Evolutionary conservation across 1,140 invertebrate species (phyloP), one percentile per base, ranked within the genome.

Genomic region (Hyposmocoma kahamanoa): DNA sequence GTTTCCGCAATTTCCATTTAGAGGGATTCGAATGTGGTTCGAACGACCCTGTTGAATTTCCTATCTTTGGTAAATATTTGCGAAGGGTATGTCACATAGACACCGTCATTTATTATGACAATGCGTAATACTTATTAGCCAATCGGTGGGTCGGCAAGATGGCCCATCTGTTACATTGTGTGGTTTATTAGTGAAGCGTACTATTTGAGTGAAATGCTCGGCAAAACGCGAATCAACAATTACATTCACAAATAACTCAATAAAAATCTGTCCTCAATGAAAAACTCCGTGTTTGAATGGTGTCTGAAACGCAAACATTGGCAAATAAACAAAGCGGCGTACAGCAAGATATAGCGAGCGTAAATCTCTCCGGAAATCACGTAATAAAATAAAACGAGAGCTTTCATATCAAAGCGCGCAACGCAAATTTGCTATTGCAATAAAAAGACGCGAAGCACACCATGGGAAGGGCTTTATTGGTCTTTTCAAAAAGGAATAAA

Each of bases 1-100:
- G 77, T 84, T 82, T 81, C 72, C 81, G 75, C 69, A 78, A 81
- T 84, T 81, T 76, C 74, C 67, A 75, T 79, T 82, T 69, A 71
- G 73, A 73, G 69, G 68, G 74, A 78, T 63, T 51, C n/a, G 32
- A 36, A 36, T 36, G n/a, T n/a, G n/a, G n/a, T n/a, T n/a, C 32
- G 32, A 36, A n/a, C 32, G 32, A n/a, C 50, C 59, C 59, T 66
- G 19, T 20, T 21, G n/a, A n/a, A 20, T 41, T 41, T 41, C 13
- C 13, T 17, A 17, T 72, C 73, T 62, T 73, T 81, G 80, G 72
- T 84, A 76, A 79, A 78, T 72, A 74, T 80, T 77, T 63, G 63
- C 53, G 72, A 67, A 74, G 77, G 77, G 75, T 66, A 66, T 59
- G 72, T 75, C 75, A 63, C 56, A 32, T 44, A 56, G 57, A 66